phyloP scores from a whole-genome alignment of 2,888 invertebrate genomes.

The Leptinotarsa peninsularis region DNA sequence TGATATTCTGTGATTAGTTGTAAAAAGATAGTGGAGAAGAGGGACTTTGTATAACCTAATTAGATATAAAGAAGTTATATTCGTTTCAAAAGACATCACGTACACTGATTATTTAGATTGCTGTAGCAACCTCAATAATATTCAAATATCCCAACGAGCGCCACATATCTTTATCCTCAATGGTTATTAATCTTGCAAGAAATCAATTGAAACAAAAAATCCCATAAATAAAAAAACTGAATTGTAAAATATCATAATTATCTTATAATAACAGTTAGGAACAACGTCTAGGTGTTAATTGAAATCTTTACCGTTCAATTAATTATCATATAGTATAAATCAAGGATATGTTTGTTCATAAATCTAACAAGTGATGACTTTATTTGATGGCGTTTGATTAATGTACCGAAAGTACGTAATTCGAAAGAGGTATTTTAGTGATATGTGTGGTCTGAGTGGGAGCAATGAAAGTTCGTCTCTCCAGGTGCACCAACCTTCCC shows the following conservation, averaged over 20 bases:
- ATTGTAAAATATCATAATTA: constrained; percentile 31
- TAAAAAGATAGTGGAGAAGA: no score
- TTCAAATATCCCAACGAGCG: neutral
- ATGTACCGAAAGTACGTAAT: constrained; percentile 25
- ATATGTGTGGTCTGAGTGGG: constrained; percentile 35
- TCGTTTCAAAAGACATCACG: no score
- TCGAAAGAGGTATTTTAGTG: constrained; percentile 23
- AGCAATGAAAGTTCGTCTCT: constrained; percentile 25
- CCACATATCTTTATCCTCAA: constrained; percentile 3
- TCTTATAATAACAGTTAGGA: constrained; percentile 28
- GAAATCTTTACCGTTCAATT: constrained; percentile 29
- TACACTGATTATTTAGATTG: neutral
- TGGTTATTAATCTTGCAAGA: constrained; percentile 23
- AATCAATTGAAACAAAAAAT: constrained; percentile 22
- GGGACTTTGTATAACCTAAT: no score
- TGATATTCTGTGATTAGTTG: no score
- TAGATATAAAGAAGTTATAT: no score
- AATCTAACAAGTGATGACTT: constrained; percentile 35
- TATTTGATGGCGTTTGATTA: constrained; percentile 35
- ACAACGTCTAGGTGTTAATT: constrained; percentile 30
- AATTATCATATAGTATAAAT: constrained; percentile 35
- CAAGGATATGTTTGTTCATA: constrained; percentile 33
- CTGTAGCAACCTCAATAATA: neutral
- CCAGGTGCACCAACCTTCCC: constrained; percentile 35
- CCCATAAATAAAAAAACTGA: constrained; percentile 23